Conservation (phyloP, 35 echinoderm and acorn worm genomes). For the Hemicentrotus pulcherrimus region DNA sequence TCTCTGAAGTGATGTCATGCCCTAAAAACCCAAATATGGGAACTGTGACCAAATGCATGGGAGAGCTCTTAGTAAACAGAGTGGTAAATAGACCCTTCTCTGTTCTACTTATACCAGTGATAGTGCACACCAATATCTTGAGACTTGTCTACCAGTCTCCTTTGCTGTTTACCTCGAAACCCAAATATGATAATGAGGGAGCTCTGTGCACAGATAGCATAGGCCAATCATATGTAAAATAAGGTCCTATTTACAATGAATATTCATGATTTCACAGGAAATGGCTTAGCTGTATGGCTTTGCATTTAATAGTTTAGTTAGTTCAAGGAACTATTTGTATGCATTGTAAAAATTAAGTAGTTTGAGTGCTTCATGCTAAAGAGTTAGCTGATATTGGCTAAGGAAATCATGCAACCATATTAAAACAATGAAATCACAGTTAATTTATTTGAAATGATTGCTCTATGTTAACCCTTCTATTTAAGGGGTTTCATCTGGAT, state of each 20-base stretch:
- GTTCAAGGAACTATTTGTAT: background rate
- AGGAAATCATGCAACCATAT: no score
- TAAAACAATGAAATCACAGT: no score
- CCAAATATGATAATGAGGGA: background rate
- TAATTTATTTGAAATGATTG: no score
- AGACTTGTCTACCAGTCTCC: slow-evolving; percentile 21
- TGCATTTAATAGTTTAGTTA: background rate
- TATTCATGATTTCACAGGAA: background rate
- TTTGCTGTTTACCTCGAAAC: background rate
- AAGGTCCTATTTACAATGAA: background rate
- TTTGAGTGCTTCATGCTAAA: background rate
- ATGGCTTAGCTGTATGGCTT: background rate
- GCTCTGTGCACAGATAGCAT: background rate
- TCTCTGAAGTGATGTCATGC: background rate
- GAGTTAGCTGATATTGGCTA: no score
- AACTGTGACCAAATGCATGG: slow-evolving; percentile 14
- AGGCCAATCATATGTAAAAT: background rate
- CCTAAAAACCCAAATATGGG: slow-evolving; percentile 21
- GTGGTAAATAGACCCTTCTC: background rate
- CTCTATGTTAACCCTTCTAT: no score
- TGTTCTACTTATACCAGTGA: background rate
- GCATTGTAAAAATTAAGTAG: background rate
- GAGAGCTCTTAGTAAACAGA: slow-evolving; percentile 29
- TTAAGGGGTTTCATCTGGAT: no score
- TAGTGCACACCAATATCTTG: background rate